A percentile compares a stretch with the other conserved stretches of the same genome.
phyloP scores from a whole-genome alignment of 2,888 invertebrate genomes.

The Agonum fuliginosum region DNA sequence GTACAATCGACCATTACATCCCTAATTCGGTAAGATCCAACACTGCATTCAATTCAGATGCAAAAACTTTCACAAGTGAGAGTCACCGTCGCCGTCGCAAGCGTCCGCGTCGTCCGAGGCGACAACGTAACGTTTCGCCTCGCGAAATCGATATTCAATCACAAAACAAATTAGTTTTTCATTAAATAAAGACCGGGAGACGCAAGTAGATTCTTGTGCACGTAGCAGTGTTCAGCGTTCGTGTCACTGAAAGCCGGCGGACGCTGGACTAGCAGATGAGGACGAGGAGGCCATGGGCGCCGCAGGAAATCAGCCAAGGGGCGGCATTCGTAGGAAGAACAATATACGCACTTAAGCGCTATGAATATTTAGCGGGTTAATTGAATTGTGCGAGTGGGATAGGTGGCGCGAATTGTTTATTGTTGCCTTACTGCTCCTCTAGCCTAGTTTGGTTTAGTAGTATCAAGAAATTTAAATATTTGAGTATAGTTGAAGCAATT shows the following conservation, averaged over 20 bases:
- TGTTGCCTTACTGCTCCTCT: neutral
- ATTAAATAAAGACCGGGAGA: constrained; percentile 66
- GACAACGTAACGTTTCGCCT: constrained; percentile 57
- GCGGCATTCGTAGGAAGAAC: neutral
- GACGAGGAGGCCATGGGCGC: neutral
- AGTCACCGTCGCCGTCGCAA: constrained; percentile 26
- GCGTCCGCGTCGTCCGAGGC: constrained; percentile 27
- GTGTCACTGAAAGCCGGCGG: constrained; percentile 33
- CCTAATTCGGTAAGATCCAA: no score
- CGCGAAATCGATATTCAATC: constrained; percentile 68
- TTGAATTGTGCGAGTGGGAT: neutral
- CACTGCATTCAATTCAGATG: no score
- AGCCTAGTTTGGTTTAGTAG: no score
- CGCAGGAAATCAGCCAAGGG: neutral
- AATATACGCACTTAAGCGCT: neutral
- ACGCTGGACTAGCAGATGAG: constrained; percentile 30
- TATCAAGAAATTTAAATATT: no score
- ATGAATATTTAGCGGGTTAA: neutral
- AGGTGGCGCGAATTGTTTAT: neutral
- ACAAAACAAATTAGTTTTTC: constrained; percentile 68
- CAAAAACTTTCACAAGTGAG: constrained; percentile 39
- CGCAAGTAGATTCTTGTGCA: constrained; percentile 63
- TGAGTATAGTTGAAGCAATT: no score
- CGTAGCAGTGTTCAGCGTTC: constrained; percentile 63
- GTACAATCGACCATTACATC: no score